Base-by-base conservation (phyloP, 1,140 invertebrate species). In the Drosophila saltans region DNA sequence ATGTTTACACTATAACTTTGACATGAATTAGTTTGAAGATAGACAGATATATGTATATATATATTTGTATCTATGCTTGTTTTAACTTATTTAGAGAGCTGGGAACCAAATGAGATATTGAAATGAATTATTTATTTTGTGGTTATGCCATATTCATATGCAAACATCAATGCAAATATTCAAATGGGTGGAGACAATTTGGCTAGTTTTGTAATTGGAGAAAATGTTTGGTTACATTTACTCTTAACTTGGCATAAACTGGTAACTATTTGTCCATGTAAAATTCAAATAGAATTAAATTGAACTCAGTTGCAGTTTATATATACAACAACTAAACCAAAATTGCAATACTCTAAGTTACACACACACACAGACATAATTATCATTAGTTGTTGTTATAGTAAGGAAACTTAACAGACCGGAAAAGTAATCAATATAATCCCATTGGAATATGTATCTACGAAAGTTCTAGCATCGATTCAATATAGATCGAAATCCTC, bases 101-200 rank as follows among this genome's bases (percentile, higher is more conserved):
- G 11, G 24, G 16, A 5, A 5, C 45, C 45, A 52, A 52, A 52
- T 52, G 41, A 39, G 41, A 39, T 30, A 24, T 66, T 40, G 40
- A 67, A 78, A 82, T 78, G 75, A 82, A 83, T 82, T 82, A 82
- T 82, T 82, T 82, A 82, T 82, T 82, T 79, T 75, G 67, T 57
- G 63, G 65, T 70, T 43, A 55, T 81, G 43, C 41, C 74, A 65
- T 66, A 57, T 70, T 70, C 55, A 61, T 75, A 16, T 59, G 16
- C 36, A 39, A 39, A 39, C 21, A 36, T 24, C 21, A 48, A 48
- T 6, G 40, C 48, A 81, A 81, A 81, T 30, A 16, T 16, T 16
- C 72, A 78, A 40, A 77, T 40, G 57, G 36, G 43, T 21, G 21
- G 45, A 48, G 45, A 52, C 45, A 52, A 62, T 61, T 72, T 52